Conservation (phyloP, 1,140 invertebrate species). For the Aphidius ervi region DNA sequence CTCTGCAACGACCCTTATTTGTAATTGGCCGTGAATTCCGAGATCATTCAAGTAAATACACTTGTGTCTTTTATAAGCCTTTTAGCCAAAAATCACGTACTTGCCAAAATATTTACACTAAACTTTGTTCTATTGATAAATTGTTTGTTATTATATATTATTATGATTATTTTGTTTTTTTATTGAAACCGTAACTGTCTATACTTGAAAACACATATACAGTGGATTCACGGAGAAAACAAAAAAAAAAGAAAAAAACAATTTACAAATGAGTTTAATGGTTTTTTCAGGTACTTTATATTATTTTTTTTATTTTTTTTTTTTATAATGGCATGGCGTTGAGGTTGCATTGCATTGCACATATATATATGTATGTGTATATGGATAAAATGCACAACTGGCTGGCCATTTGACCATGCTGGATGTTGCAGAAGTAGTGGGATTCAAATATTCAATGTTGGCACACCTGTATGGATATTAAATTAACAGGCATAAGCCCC, state of each 20-base stretch:
- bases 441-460: constrained; percentile 56
- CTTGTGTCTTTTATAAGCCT: no score
- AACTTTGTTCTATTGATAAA: background rate
- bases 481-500: constrained; percentile 55
- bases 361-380: background rate
- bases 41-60: constrained; percentile 19
- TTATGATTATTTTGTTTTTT: background rate
- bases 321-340: constrained; percentile 5
- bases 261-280: constrained; percentile 44
- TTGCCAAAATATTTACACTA: constrained; percentile 7
- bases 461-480: constrained; percentile 56
- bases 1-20: constrained; percentile 24
- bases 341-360: background rate
- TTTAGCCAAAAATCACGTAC: constrained; percentile 2
- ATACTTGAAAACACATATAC: no score
- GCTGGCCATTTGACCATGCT: no score
- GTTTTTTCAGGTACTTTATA: constrained; percentile 42
- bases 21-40: constrained; percentile 30
- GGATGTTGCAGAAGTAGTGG: constrained; percentile 28
- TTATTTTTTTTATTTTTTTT: constrained; percentile 22
- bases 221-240: no score
- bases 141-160: background rate
- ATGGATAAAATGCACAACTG: background rate
- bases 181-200: no score
- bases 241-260: background rate